Evolutionary conservation across 2,888 invertebrate genomes (phyloP), one percentile per base, ranked within the genome.

Genomic region (Phragmatobia fuliginosa): DNA sequence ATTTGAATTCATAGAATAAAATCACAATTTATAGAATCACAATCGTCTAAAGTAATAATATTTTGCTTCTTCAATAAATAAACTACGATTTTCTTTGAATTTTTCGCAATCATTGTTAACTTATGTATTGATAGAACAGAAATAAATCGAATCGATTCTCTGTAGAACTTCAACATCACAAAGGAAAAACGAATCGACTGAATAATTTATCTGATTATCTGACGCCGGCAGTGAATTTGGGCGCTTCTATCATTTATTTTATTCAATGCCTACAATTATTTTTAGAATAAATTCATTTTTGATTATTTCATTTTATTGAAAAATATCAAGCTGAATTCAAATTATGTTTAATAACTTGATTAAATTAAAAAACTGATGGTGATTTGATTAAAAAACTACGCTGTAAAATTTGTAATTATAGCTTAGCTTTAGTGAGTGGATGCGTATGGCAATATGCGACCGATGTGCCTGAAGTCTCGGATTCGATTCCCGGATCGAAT

Each of bases 151-250:
- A 56, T 28, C 56, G 28, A 45, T 66, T 66, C 33, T 32, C 32
- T 33, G 45, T 60, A 59, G 32, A 33, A 66, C 66, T 58, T 60
- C 45, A 49, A 49, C 45, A 66, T 61, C 45, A 61, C 61, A 60
- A 61, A 67, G 38, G 62, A 67, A 62, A 67, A 67, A 32, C n/a
- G 36, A 41, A 38, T 62, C 36, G 38, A 32, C 52, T 67, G 56
- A 67, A 67, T 67, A 56, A 62, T 67, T 67, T 62, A 62, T 67
- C 36, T 56, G 62, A 67, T 67, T 67, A 38, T 52, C 67, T 67
- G 62, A 62, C 33, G 33, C 38, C 38, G 49, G 58, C 62, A 67
- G 56, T 62, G 58, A 52, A 56, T 62, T 56, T 67, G 21, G 45
- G 31, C 18, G 31, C n/a, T 36, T 14, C 18, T 62, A 25, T 21